Evolutionary conservation across 1,140 invertebrate species (phyloP).

Genomic region (Hypothenemus hampei): DNA sequence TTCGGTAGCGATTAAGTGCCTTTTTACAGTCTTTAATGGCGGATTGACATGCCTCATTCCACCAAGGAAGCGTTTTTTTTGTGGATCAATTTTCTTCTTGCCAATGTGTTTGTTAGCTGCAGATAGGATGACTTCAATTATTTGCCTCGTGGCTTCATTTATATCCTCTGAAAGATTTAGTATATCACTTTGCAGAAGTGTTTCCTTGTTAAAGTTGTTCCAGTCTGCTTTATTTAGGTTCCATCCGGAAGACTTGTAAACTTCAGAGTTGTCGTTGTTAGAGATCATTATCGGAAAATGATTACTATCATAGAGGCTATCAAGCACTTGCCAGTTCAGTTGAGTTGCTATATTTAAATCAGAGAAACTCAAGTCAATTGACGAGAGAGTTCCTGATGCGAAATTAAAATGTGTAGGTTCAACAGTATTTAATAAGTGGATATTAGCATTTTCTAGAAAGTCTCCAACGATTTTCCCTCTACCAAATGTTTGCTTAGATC

Average conservation of each 20-base stretch:
- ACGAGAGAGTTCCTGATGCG: not conserved
- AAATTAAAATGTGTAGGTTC: slow-evolving; percentile 9
- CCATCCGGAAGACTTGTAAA: slow-evolving; percentile 1
- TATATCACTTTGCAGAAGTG: not conserved
- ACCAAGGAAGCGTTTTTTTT: slow-evolving; percentile 13
- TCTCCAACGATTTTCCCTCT: slow-evolving; percentile 20
- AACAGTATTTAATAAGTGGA: slow-evolving; percentile 12
- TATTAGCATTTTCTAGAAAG: slow-evolving; percentile 11
- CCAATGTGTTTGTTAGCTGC: slow-evolving; percentile 5
- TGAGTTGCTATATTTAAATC: not conserved
- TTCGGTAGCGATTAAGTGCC: slow-evolving; percentile 9
- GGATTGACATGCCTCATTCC: slow-evolving; percentile 12
- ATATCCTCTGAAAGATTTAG: not conserved
- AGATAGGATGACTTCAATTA: not conserved
- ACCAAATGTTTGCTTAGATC: not conserved
- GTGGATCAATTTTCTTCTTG: slow-evolving; percentile 1
- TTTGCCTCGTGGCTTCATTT: not conserved
- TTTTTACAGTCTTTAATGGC: slow-evolving; percentile 12
- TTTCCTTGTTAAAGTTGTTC: slow-evolving; percentile 2
- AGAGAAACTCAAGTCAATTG: slow-evolving; percentile 15
- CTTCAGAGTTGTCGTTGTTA: slow-evolving; percentile 1
- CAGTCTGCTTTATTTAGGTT: slow-evolving; percentile 8
- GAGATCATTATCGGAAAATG: slow-evolving; percentile 1
- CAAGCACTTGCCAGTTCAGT: not conserved
- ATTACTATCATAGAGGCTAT: not conserved